Conservation (phyloP, 2,113 vertebrate species). For the Semnornis frantzii region DNA sequence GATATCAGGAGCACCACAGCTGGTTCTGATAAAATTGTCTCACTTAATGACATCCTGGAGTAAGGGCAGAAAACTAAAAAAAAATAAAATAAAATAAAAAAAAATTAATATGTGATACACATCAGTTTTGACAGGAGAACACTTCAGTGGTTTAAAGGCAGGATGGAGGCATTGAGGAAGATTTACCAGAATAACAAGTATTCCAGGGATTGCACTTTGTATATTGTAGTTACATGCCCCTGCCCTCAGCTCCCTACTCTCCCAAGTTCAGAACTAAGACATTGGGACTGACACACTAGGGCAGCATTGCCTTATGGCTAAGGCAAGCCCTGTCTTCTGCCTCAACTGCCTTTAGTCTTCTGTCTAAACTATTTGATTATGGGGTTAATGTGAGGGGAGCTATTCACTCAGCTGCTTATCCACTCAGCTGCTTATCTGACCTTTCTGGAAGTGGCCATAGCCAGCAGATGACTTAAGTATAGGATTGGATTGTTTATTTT, state of each 20-base stretch:
- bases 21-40: not conserved
- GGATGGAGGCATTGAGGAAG: rapidly evolving
- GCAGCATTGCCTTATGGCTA: not conserved
- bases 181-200: not conserved
- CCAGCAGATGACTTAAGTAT: not conserved
- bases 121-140: not conserved
- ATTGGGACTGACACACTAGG: not conserved
- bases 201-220: not conserved
- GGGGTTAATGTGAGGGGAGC: not conserved
- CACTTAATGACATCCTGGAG: not conserved
- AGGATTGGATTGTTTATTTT: not conserved
- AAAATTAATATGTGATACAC: not conserved
- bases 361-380: not conserved
- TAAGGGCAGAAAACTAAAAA: not conserved
- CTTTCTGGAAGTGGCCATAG: not conserved
- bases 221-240: not conserved
- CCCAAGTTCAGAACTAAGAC: not conserved
- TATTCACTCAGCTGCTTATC: not conserved
- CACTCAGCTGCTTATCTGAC: not conserved
- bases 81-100: not conserved
- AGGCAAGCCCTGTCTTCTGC: not conserved
- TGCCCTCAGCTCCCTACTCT: not conserved
- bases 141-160: not conserved
- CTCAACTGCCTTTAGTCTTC: not conserved
- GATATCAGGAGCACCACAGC: not conserved